phyloP scores from a whole-genome alignment of 1,140 invertebrate species.

The Brachionus angularis region DNA sequence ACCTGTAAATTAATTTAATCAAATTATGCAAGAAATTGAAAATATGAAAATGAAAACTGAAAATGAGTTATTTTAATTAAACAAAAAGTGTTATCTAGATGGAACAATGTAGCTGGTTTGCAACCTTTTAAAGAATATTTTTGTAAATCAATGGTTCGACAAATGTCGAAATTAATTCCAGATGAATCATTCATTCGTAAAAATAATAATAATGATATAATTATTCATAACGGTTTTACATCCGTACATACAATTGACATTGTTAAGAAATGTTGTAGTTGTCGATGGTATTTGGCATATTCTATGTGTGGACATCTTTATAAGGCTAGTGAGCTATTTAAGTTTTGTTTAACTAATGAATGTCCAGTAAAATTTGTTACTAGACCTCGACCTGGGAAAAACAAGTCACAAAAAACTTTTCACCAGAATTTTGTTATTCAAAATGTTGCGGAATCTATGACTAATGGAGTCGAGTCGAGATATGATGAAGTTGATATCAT shows the following conservation, averaged over 20 bases:
- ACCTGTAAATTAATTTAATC: neutral
- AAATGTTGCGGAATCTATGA: too few relatives aligned
- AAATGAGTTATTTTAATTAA: neutral
- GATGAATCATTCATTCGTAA: neutral
- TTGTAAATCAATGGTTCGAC: neutral
- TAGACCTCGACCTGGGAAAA: neutral
- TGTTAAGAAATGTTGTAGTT: neutral
- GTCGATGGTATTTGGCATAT: constrained; percentile 15
- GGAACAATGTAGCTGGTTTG: too few relatives aligned
- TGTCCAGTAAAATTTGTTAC: neutral
- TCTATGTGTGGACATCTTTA: neutral
- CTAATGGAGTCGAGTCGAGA: too few relatives aligned
- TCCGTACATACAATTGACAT: neutral
- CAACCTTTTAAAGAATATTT: neutral
- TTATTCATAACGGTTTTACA: neutral
- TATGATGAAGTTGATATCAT: too few relatives aligned
- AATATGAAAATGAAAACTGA: neutral
- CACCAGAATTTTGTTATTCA: neutral
- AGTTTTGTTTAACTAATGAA: neutral
- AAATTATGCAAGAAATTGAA: constrained; percentile 15
- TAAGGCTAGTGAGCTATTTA: neutral
- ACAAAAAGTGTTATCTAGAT: too few relatives aligned
- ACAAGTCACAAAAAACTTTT: neutral
- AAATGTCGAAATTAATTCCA: neutral
- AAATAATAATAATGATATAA: too few relatives aligned